A percentile compares a stretch with the other conserved stretches of the same genome.
These are phyloP conservation scores for Dunckerocampus dactyliophorus DNA, from an alignment of 2,113 vertebrate species.

Conservation along the genomic window DNA sequence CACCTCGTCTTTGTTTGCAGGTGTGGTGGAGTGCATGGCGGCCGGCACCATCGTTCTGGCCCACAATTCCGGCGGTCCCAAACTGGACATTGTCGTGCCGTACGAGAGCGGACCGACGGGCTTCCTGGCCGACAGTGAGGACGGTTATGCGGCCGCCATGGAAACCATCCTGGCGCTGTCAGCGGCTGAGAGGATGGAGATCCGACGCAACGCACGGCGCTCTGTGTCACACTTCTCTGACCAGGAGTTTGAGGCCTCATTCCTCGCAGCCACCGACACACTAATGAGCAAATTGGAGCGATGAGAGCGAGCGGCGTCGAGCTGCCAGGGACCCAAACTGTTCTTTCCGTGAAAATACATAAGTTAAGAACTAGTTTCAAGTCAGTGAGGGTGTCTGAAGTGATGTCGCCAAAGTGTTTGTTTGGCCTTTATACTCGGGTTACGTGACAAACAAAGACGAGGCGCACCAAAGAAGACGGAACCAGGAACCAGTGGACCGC, in stretches of 20 bases:
- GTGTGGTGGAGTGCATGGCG: conserved; percentile 95
- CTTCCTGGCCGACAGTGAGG: conserved; percentile 86
- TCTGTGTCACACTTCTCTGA: conserved; percentile 88
- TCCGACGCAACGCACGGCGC: conserved; percentile 79
- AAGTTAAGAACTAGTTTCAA: too few species aligned
- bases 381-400: too few species aligned
- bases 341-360: too few species aligned
- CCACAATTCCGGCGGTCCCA: conserved; percentile 91
- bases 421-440: too few species aligned
- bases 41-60: conserved; percentile 89
- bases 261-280: conserved; percentile 78
- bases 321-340: too few species aligned
- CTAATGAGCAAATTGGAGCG: conserved; percentile 61
- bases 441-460: too few species aligned
- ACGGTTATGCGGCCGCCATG: conserved; percentile 79
- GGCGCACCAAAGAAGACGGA: too few species aligned
- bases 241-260: conserved; percentile 83
- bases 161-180: conserved; percentile 80
- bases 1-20: conserved; percentile 56
- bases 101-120: conserved; percentile 81
- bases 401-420: too few species aligned
- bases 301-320: conserved; percentile 38
- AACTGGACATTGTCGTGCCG: conserved; percentile 87
- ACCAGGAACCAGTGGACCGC: too few species aligned
- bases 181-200: conserved; percentile 67